Evolutionary conservation across 2,797 vertebrate genomes (phyloP), one percentile per base, ranked within the genome.

Genomic region (Scolopax rusticola): DNA sequence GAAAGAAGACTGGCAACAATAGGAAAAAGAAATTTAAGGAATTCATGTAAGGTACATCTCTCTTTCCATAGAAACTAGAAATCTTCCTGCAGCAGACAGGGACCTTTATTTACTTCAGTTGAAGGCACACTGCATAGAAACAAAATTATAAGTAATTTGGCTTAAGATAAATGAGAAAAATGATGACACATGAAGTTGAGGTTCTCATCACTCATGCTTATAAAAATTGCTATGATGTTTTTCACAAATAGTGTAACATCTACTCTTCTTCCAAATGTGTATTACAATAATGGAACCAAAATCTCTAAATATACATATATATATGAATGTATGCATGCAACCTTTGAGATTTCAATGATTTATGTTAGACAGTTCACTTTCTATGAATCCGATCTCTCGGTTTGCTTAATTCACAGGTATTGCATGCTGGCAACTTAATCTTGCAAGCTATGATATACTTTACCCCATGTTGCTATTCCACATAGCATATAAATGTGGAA

Each of bases 251-350:
- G 6, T n/a, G 6, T 57, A 54, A 63, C 12, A 30, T 57, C 27
- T 69, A 50, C 6, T 65, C 9, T 70, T 73, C 38, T 68, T 56
- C 51, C 40, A 64, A 45, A 68, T 84, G 45, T 60, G 4, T 32
- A 32, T 84, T 89, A 41, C 19, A 63, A 9, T 41, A 53, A 27
- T 27, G 41, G 27, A 75, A 57, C 4, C 4, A 68, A 53, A 75
- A 57, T 7, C 36, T 78, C 16, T 30, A 60, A 30, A 25, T 67
- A 14, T 15, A 56, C 30, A 19, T 67, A 12, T n/a, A 19, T 15
- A 8, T 2, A 19, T 9, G 2, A 5, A 0, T 41, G 7, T 27
- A 51, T 20, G 12, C 8, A 54, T 32, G 9, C 20, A 73, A 79
- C 5, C 7, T 81, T 68, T 50, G 36, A 61, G 41, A 64, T 60